Conservation (phyloP, 2,888 invertebrate genomes). For the Nemoura dubitans region DNA sequence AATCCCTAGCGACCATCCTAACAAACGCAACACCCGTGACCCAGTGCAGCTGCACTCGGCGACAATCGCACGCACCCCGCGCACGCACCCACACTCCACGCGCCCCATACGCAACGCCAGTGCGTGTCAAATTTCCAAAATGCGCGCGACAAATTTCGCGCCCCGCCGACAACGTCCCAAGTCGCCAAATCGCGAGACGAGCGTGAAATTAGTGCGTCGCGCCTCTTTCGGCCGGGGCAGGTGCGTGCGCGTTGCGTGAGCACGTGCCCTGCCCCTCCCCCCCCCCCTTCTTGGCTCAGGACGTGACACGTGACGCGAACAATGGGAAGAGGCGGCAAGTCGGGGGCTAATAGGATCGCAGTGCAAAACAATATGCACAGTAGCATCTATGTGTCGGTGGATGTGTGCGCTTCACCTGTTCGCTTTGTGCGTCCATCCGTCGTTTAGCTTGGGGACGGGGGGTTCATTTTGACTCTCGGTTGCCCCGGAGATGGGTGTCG, state of each 20-base stretch:
- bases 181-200: not conserved
- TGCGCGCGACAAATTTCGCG: slow-evolving; percentile 34
- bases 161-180: not conserved
- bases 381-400: too few species aligned
- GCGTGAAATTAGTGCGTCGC: slow-evolving; percentile 39
- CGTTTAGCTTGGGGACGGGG: not conserved
- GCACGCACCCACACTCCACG: not conserved
- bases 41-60: slow-evolving; percentile 31
- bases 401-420: slow-evolving; percentile 47
- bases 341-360: slow-evolving; percentile 45
- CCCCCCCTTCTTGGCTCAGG: not conserved
- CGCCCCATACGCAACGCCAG: not conserved
- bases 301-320: slow-evolving; percentile 48
- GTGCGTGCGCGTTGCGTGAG: slow-evolving; percentile 35
- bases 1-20: not conserved
- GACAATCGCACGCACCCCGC: not conserved
- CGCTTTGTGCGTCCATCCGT: slow-evolving; percentile 34
- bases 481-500: not conserved
- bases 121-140: slow-evolving; percentile 31
- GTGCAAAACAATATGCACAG: slow-evolving; percentile 43
- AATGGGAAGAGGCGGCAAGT: slow-evolving; percentile 46
- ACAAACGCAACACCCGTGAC: slow-evolving; percentile 3
- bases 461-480: not conserved
- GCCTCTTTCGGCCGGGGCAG: not conserved
- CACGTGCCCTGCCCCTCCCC: slow-evolving; percentile 31